Evolutionary conservation across 2,888 invertebrate genomes (phyloP).

Genomic region (Synanthedon tipuliformis): DNA sequence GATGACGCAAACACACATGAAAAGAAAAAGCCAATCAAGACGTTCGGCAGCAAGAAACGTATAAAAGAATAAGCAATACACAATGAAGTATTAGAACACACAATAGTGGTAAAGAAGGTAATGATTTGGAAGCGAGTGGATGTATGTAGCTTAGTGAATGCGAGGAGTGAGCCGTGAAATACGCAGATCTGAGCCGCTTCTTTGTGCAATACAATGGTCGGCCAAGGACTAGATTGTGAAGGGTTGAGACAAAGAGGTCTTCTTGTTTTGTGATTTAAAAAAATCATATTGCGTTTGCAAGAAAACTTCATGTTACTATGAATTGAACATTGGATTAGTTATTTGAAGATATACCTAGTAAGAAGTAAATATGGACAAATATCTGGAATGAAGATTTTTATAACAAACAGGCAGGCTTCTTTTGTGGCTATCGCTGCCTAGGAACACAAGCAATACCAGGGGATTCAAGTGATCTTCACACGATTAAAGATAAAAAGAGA

Average conservation of each 20-base stretch:
- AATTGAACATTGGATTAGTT: too few relatives aligned
- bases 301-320: too few relatives aligned
- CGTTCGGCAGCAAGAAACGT: conserved; percentile 24
- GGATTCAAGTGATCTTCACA: too few relatives aligned
- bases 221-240: conserved; percentile 61
- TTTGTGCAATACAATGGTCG: conserved; percentile 55
- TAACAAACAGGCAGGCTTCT: too few relatives aligned
- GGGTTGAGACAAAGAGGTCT: conserved; percentile 28
- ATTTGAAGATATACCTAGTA: too few relatives aligned
- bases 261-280: not conserved
- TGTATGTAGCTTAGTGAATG: conserved; percentile 50
- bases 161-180: conserved; percentile 61
- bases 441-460: too few relatives aligned
- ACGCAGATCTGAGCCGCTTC: conserved; percentile 59
- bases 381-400: too few relatives aligned
- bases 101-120: conserved; percentile 58
- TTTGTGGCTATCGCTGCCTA: too few relatives aligned
- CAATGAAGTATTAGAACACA: conserved; percentile 44
- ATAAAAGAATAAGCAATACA: conserved; percentile 42
- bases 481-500: too few relatives aligned
- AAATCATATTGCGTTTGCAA: not conserved
- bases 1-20: conserved; percentile 63
- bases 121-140: conserved; percentile 67
- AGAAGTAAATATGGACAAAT: too few relatives aligned
- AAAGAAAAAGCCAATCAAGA: conserved; percentile 61